Conservation (phyloP, 2,113 vertebrate species). For the Mormyrus iriodes region DNA sequence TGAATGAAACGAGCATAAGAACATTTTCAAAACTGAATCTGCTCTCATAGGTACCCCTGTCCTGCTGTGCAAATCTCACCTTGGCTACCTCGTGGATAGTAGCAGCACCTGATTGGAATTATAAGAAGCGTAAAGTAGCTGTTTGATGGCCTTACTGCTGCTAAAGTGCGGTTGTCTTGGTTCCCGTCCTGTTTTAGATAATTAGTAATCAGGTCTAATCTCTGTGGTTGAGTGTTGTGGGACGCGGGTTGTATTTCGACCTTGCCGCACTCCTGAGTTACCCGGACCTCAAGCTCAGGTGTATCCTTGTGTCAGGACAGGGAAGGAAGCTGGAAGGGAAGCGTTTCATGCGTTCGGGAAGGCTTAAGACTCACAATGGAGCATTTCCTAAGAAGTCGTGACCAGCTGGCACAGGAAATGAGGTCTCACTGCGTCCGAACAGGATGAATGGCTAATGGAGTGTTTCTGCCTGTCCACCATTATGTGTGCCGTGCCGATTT, state of each 20-base stretch:
- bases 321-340: conserved; percentile 51
- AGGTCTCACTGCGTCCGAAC: conserved; percentile 28
- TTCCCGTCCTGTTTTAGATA: no score
- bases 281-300: conserved; percentile 46
- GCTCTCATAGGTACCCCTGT: not conserved
- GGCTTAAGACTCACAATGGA: conserved; percentile 20
- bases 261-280: conserved; percentile 28
- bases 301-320: conserved; percentile 44
- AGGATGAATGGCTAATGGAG: conserved; percentile 7
- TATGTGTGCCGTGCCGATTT: not conserved
- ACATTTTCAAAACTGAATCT: not conserved
- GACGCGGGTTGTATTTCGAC: not conserved
- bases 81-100: not conserved
- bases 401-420: conserved; percentile 39
- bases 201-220: not conserved
- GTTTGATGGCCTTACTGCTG: not conserved
- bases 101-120: not conserved
- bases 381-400: not conserved
- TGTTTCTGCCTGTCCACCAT: conserved; percentile 11
- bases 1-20: not conserved
- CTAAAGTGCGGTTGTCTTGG: not conserved
- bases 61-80: not conserved
- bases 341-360: conserved; percentile 47
- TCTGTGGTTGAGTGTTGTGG: not conserved
- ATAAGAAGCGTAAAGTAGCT: not conserved